These are phyloP conservation scores for Eufriesea mexicana DNA, from an alignment of 1,140 invertebrate genomes.

Conservation along the genomic window DNA sequence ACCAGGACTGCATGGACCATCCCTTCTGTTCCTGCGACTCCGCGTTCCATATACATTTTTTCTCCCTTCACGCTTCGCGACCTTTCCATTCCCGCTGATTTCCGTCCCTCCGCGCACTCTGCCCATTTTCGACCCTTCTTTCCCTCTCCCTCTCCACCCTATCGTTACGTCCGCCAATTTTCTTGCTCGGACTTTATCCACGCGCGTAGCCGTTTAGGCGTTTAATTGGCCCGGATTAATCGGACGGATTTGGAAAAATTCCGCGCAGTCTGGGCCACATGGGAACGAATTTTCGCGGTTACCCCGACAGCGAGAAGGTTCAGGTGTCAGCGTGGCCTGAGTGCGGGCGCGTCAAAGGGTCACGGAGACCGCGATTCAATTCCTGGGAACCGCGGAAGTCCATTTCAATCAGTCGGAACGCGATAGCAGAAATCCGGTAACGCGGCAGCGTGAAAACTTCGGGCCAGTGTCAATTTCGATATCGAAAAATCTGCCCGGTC, in stretches of 20 bases:
- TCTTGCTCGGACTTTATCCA: background rate
- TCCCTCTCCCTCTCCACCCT: background rate
- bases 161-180: background rate
- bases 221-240: background rate
- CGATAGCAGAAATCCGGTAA: conserved; percentile 35
- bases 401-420: conserved; percentile 37
- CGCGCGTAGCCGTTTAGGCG: background rate
- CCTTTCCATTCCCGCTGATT: background rate
- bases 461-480: conserved; percentile 47
- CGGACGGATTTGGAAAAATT: no score
- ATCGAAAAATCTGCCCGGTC: conserved; percentile 40
- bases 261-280: no score
- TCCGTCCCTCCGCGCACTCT: background rate
- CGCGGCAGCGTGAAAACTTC: conserved; percentile 25
- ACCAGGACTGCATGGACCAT: background rate
- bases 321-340: background rate
- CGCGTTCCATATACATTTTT: background rate
- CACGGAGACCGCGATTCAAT: conserved; percentile 13
- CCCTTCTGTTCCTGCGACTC: background rate
- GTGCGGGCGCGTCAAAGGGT: background rate
- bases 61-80: background rate
- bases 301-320: background rate
- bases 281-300: background rate
- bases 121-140: background rate
- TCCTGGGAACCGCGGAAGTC: background rate